Percentiles rank a stretch among this genome's conserved stretches.
These are phyloP conservation scores for Parnassius orleans DNA, from an alignment of 2,888 invertebrate genomes.

Conservation along the genomic window DNA sequence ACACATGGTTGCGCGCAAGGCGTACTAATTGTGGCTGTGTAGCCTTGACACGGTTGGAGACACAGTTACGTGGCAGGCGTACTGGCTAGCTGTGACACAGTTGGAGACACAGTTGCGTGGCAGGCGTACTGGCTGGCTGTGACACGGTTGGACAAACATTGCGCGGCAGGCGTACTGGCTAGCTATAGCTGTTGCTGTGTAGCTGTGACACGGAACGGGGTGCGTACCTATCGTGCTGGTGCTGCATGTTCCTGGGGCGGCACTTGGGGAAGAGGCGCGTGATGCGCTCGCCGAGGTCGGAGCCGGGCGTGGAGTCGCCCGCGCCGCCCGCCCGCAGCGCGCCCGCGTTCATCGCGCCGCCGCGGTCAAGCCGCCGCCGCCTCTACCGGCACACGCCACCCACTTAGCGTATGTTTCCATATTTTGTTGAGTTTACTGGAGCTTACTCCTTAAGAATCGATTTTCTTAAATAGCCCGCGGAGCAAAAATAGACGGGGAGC, in stretches of 20 bases:
- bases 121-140: too few species aligned
- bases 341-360: slow-evolving; percentile 74
- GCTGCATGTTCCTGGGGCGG: slow-evolving; percentile 84
- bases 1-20: too few species aligned
- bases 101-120: too few species aligned
- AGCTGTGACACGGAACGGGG: background rate
- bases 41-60: too few species aligned
- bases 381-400: slow-evolving; percentile 64
- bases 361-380: slow-evolving; percentile 61
- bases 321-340: slow-evolving; percentile 72
- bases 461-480: too few species aligned
- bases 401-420: slow-evolving; percentile 41
- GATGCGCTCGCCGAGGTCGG: slow-evolving; percentile 86
- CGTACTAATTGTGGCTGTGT: too few species aligned
- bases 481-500: too few species aligned
- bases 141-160: too few species aligned
- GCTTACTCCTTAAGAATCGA: too few species aligned
- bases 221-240: slow-evolving; percentile 67
- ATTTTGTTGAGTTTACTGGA: slow-evolving; percentile 8
- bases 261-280: slow-evolving; percentile 93
- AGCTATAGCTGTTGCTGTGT: background rate
- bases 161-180: too few species aligned
- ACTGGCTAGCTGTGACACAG: too few species aligned
- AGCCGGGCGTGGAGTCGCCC: slow-evolving; percentile 77
- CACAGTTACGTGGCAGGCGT: too few species aligned